phyloP scores from a whole-genome alignment of 2,113 vertebrate species.

The Lampris megalopsis region DNA sequence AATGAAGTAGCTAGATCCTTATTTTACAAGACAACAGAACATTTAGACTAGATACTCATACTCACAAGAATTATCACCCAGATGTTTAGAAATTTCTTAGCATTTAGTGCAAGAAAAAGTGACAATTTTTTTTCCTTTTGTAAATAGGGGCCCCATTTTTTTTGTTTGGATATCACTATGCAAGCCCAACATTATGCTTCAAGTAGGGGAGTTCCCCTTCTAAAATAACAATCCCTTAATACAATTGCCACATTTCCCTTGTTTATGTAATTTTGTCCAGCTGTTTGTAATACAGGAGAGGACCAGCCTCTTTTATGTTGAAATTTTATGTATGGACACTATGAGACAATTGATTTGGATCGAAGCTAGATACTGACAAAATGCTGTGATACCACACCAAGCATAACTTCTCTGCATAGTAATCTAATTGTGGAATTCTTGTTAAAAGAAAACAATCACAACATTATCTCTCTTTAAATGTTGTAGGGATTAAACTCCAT shows the following conservation, averaged over 20 bases:
- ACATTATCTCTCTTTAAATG: no score
- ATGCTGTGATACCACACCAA: neutral
- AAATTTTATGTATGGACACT: conserved; percentile 26
- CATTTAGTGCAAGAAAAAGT: conserved; percentile 52
- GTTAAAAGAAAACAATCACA: no score
- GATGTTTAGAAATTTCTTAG: conserved; percentile 25
- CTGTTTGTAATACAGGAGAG: conserved; percentile 45
- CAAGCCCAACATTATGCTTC: conserved; percentile 1
- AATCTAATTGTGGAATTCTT: conserved; percentile 19
- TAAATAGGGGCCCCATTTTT: conserved; percentile 26
- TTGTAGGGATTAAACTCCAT: no score
- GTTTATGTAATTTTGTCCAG: conserved; percentile 41
- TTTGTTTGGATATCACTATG: neutral
- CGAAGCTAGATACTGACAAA: conserved; percentile 8
- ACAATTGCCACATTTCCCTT: conserved; percentile 77
- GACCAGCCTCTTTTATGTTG: conserved; percentile 67
- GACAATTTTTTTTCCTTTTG: conserved; percentile 10
- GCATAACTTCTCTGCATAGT: conserved; percentile 57
- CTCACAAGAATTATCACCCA: conserved; percentile 28
- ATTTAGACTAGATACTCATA: conserved; percentile 26
- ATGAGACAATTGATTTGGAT: conserved; percentile 38
- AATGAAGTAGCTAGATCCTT: conserved; percentile 40
- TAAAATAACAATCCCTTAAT: conserved; percentile 41
- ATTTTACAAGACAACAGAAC: conserved; percentile 40
- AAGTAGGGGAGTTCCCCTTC: conserved; percentile 36